Percentiles rank a stretch among this genome's conserved stretches.
Conservation (phyloP, 92 coral and sea anemone genomes). For the Porites lobata region DNA sequence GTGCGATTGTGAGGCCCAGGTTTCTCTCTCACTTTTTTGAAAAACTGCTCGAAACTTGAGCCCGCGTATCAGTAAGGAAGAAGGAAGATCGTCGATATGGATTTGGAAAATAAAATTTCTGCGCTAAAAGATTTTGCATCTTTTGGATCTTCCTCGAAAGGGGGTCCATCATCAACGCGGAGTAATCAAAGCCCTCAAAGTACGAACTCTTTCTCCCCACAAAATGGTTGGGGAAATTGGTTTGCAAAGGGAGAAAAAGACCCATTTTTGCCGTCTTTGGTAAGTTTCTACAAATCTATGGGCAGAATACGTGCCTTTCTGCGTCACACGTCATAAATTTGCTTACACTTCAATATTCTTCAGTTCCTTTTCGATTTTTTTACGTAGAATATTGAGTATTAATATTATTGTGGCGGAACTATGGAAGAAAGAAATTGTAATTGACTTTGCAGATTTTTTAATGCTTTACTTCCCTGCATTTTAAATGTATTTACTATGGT, state of each 20-base stretch:
- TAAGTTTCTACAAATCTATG: not conserved
- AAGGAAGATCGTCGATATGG: conserved; percentile 39
- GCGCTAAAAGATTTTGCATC: conserved; percentile 87
- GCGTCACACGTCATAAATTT: not conserved
- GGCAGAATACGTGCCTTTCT: not conserved
- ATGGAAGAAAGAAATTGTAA: too few relatives aligned
- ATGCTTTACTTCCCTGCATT: too few relatives aligned
- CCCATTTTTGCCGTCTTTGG: conserved; percentile 86
- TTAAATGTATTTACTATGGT: too few relatives aligned
- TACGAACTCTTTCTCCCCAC: conserved; percentile 54
- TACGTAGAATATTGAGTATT: too few relatives aligned
- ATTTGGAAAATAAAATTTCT: conserved; percentile 87
- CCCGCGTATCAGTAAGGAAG: conserved; percentile 4
- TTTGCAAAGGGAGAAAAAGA: conserved; percentile 81
- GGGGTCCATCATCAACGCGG: conserved; percentile 34
- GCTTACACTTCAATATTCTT: too few relatives aligned
- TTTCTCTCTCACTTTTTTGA: too few relatives aligned
- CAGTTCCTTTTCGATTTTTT: not conserved
- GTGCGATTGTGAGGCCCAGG: too few relatives aligned
- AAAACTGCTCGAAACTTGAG: not conserved
- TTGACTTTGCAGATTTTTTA: too few relatives aligned
- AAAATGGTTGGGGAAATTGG: conserved; percentile 89
- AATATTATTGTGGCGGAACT: too few relatives aligned
- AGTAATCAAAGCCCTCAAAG: conserved; percentile 5
- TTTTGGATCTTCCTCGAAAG: conserved; percentile 80